Base-by-base conservation (phyloP, 2,888 invertebrate species). In the Amblyteles armatorius region DNA sequence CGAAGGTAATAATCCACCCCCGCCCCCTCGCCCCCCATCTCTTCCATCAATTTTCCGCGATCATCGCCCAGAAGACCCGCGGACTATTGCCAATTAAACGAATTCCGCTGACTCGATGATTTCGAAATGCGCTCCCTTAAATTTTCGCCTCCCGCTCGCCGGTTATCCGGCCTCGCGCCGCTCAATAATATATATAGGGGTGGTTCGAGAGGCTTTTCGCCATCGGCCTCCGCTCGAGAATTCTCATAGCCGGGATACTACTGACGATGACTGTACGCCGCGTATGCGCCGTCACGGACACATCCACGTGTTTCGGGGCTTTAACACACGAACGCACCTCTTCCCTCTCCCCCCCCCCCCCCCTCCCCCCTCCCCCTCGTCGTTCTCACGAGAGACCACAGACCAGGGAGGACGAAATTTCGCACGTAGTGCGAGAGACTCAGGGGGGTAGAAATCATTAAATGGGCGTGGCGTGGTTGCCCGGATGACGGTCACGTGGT, bases 401-500 rank as follows among this genome's bases (percentile, higher is more conserved):
- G 29, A 40, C 52, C 36, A 26, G 67, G 67, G 77, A 80, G 82
- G 82, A 81, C 87, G 90, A 91, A 91, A 92, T 91, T 91, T 92
- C 90, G 90, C 91, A 89, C 90, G 88, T 90, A 90, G 85, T 82
- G 81, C 79, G 60, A 87, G 87, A 88, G 79, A 91, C 89, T 90
- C 89, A 91, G 92, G 92, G 93, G 93, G 94, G 93, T 93, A 93
- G 94, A 93, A 94, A 93, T 93, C 94, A 94, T 94, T 94, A 94
- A 94, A 94, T 89, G 94, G 94, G 94, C 94, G 94, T 94, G 94
- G 93, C 93, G 92, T 93, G 92, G 93, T 93, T 94, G 92, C 93
- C 93, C 93, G 94, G 94, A 94, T 94, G 93, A 94, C 93, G 94
- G 93, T 94, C 94, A 94, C 93, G 93, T 94, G 93, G 92, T 63